These are phyloP conservation scores for Brachionus rotundiformis DNA, from an alignment of 1,140 invertebrate species.

Conservation along the genomic window DNA sequence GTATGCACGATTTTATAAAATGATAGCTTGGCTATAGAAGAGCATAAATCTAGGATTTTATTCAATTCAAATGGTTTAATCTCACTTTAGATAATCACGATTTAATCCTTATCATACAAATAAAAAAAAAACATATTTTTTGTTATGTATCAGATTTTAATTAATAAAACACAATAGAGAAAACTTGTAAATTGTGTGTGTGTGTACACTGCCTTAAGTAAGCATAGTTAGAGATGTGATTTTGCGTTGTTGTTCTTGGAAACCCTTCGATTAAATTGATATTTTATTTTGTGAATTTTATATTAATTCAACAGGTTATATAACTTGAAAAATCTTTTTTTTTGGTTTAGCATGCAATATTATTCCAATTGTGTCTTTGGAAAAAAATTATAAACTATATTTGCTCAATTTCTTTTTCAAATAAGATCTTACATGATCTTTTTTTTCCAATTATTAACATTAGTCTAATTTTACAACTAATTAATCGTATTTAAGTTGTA, in stretches of 20 bases:
- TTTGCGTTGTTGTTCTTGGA: slow-evolving; percentile 15
- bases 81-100: slow-evolving; percentile 26
- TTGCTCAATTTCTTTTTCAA: too few species aligned
- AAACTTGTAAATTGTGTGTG: slow-evolving; percentile 8
- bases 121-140: slow-evolving; percentile 10
- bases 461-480: too few species aligned
- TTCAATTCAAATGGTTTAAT: slow-evolving; percentile 20
- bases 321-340: not conserved
- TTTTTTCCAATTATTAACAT: too few species aligned
- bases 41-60: slow-evolving; percentile 7
- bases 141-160: not conserved
- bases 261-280: not conserved
- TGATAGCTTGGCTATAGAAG: not conserved
- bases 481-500: not conserved
- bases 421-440: not conserved
- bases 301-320: not conserved
- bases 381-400: not conserved
- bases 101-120: slow-evolving; percentile 21
- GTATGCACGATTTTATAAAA: not conserved
- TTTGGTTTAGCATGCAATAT: not conserved
- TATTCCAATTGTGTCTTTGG: not conserved
- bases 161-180: slow-evolving; percentile 2
- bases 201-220: not conserved
- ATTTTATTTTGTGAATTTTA: slow-evolving; percentile 3
- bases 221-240: not conserved